Conservation (phyloP, 2,797 vertebrate genomes). For the Naso thynnoides region DNA sequence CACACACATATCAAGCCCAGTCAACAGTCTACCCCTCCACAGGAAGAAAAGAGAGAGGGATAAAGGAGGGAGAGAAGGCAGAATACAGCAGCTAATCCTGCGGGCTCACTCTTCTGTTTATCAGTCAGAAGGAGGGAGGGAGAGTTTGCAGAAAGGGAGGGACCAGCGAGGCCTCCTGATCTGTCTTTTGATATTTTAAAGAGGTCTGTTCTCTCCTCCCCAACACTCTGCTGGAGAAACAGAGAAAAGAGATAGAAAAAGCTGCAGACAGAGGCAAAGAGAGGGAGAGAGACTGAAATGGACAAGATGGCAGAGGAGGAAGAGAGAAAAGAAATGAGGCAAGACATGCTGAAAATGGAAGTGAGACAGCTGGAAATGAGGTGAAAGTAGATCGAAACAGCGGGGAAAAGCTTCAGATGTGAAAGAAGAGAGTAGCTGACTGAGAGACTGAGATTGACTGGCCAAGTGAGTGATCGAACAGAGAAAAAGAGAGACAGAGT, state of each 20-base stretch:
- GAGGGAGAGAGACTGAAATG: constrained; percentile 50
- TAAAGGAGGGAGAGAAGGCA: constrained; percentile 69
- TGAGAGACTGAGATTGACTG: constrained; percentile 74
- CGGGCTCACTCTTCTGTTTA: constrained; percentile 79
- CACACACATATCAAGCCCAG: constrained; percentile 70
- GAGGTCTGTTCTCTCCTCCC: constrained; percentile 84
- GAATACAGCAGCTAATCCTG: constrained; percentile 78
- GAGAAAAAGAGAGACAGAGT: constrained; percentile 80
- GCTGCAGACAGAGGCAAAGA: constrained; percentile 32
- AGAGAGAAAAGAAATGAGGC: constrained; percentile 50
- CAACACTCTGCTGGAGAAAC: constrained; percentile 64
- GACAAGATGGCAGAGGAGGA: constrained; percentile 50
- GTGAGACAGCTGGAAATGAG: constrained; percentile 67
- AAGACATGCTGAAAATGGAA: constrained; percentile 44
- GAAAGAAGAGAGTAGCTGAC: constrained; percentile 69
- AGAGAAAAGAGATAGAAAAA: constrained; percentile 60
- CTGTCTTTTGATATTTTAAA: constrained; percentile 88
- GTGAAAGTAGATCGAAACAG: constrained; percentile 71
- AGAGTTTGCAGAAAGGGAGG: constrained; percentile 64
- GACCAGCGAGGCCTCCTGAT: constrained; percentile 79
- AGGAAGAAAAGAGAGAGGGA: constrained; percentile 74
- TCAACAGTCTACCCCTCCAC: constrained; percentile 67
- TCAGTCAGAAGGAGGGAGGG: constrained; percentile 76
- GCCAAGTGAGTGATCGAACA: constrained; percentile 77
- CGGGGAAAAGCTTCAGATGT: constrained; percentile 59